These are phyloP conservation scores for Lathamus discolor DNA, from an alignment of 2,113 vertebrate species.

Conservation along the genomic window DNA sequence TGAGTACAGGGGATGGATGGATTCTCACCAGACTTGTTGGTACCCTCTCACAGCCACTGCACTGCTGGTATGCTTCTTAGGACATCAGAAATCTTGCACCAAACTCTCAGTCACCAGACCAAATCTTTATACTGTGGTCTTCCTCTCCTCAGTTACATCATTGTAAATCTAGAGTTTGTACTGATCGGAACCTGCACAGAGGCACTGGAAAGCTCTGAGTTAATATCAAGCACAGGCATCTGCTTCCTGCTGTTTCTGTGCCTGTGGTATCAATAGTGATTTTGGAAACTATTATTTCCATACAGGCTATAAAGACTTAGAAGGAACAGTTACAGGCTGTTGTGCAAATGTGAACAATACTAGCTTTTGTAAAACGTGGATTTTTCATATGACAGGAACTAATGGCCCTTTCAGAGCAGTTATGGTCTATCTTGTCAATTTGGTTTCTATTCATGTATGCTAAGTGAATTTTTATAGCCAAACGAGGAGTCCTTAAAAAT, in stretches of 20 bases:
- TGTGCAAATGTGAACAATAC: slow-evolving; percentile 44
- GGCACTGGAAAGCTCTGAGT: not conserved
- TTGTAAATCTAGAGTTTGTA: not conserved
- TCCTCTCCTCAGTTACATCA: not conserved
- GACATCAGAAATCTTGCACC: not conserved
- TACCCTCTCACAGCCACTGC: not conserved
- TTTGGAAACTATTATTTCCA: slow-evolving; percentile 16
- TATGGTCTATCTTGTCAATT: slow-evolving; percentile 57
- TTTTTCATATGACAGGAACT: slow-evolving; percentile 34
- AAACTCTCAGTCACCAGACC: not conserved
- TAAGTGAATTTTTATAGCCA: slow-evolving; percentile 62
- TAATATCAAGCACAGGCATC: not conserved
- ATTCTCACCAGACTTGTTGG: not conserved
- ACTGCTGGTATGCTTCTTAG: not conserved
- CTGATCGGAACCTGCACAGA: not conserved
- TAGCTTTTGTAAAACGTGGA: not conserved
- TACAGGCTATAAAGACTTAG: slow-evolving; percentile 5
- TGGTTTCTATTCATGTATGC: slow-evolving; percentile 42
- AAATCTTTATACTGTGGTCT: not conserved
- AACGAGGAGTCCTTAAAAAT: slow-evolving; percentile 58
- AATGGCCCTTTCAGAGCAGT: slow-evolving; percentile 54
- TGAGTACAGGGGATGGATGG: not conserved
- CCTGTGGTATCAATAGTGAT: slow-evolving; percentile 10
- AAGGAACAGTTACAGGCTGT: slow-evolving; percentile 25
- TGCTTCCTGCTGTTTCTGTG: slow-evolving; percentile 7